Evolutionary conservation across 1,140 invertebrate species (phyloP), one percentile per base, ranked within the genome.

Genomic region (Pseudomyrmex dendroicus): DNA sequence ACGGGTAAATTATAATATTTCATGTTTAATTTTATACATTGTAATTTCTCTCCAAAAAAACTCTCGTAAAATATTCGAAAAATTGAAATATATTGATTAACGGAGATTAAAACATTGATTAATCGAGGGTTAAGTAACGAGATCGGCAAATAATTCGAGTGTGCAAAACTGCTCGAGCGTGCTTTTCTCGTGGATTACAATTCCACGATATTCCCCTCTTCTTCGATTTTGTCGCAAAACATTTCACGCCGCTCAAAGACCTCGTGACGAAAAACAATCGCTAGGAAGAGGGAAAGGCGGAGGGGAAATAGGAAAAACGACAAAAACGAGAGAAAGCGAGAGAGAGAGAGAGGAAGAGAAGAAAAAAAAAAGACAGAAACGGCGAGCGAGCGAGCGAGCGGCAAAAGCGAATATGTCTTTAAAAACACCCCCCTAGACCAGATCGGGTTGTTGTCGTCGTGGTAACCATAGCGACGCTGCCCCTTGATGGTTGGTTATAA

Each of bases 391-490:
- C 67, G 63, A 85, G 10, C 44, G 73, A 66, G 25, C 2, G 80
- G 72, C 86, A 84, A 87, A 86, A 73, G 76, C 70, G 86, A 87
- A 87, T 87, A 88, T 85, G 70, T 74, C 78, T 88, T 85, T 85
- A 91, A 92, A 93, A 94, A 92, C 89, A 92, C 91, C 91, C 90
- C 90, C 66, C 89, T 92, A 88, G 74, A 83, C 76, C 68, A 83
- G 68, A 56, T 80, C 72, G 89, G 88, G 89, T 94, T 94, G 93
- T 94, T 94, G 93, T 94, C 91, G 93, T 93, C 90, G 90, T 76
- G 88, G 93, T 94, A 92, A 91, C 91, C 92, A 94, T 94, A 90
- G 91, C 88, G 84, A 94, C 93, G 91, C 85, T 91, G 89, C 88
- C 90, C 90, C 90, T 92, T 82, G 89, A 89, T 91, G 90, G 92